phyloP scores from a whole-genome alignment of 2,113 vertebrate genomes.

The Dromiciops gliroides region DNA sequence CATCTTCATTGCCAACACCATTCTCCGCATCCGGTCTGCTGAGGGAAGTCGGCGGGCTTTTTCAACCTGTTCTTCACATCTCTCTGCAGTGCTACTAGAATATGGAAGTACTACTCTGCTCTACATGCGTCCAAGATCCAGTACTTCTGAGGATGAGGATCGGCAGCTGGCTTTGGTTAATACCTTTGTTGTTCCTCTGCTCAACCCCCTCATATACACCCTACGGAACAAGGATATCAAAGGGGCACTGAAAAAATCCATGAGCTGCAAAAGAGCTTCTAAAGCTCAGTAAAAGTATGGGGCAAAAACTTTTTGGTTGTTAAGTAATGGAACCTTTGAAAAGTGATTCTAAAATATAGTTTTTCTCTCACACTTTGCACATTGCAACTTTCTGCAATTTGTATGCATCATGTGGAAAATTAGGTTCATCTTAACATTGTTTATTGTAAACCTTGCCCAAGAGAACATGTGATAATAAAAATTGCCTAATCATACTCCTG shows the following conservation, averaged over 20 bases:
- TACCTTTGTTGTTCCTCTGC: constrained; percentile 61
- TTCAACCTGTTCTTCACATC: constrained; percentile 67
- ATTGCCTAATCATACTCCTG: no score
- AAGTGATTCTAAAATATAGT: no score
- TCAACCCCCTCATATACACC: constrained; percentile 73
- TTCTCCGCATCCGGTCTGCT: neutral
- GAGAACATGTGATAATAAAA: no score
- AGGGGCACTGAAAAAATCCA: constrained; percentile 6
- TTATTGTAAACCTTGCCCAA: no score
- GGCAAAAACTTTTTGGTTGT: no score
- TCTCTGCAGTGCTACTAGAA: constrained; percentile 57
- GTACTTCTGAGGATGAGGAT: constrained; percentile 46
- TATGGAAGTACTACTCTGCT: constrained; percentile 55
- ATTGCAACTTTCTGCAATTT: no score
- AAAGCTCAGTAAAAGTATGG: rapidly evolving
- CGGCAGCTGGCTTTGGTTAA: constrained; percentile 58
- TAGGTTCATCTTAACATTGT: no score
- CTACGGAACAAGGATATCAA: constrained; percentile 72
- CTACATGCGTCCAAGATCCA: constrained; percentile 54
- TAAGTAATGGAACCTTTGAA: no score
- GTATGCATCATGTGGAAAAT: no score
- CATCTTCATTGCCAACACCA: constrained; percentile 23
- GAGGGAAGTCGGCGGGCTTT: constrained; percentile 47
- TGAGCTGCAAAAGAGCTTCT: neutral
- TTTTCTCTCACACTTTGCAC: no score